Conservation (phyloP, 1,140 invertebrate genomes). For the Schlechtendalia chinensis region DNA sequence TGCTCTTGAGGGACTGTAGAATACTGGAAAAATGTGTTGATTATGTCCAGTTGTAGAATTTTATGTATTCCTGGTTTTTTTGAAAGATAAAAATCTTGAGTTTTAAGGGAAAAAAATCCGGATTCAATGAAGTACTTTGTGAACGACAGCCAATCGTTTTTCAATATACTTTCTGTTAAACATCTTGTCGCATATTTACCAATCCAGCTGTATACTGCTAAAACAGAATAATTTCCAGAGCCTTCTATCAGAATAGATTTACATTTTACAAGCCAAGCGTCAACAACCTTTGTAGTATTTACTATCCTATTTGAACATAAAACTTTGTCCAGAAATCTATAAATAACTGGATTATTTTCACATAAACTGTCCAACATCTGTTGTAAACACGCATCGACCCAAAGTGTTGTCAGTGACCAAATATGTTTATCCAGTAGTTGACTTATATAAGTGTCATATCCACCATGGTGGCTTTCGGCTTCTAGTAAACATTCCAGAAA, state of each 20-base stretch:
- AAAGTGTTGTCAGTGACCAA: slow-evolving; percentile 5
- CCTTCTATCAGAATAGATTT: neutral
- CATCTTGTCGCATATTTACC: slow-evolving; percentile 21
- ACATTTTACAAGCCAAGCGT: slow-evolving; percentile 13
- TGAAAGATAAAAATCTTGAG: neutral
- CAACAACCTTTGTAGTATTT: neutral
- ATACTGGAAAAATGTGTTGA: slow-evolving; percentile 32
- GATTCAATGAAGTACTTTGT: slow-evolving; percentile 19
- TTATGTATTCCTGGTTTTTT: slow-evolving; percentile 19
- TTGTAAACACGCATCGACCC: slow-evolving; percentile 29
- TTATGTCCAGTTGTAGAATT: slow-evolving; percentile 33
- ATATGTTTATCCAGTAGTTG: slow-evolving; percentile 11
- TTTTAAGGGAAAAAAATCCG: slow-evolving; percentile 21
- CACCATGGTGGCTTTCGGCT: neutral
- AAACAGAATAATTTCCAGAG: slow-evolving; percentile 9
- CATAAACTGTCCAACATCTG: neutral
- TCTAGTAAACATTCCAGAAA: slow-evolving; percentile 21
- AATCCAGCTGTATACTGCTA: slow-evolving; percentile 33
- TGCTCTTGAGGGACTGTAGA: slow-evolving; percentile 23
- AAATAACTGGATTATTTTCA: slow-evolving; percentile 28
- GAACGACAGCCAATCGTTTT: slow-evolving; percentile 11
- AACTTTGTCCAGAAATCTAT: slow-evolving; percentile 11
- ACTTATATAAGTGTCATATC: slow-evolving; percentile 3
- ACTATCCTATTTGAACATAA: slow-evolving; percentile 30
- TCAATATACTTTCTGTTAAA: neutral